Conservation (phyloP, 2,113 vertebrate genomes). For the Notechis scutatus region DNA sequence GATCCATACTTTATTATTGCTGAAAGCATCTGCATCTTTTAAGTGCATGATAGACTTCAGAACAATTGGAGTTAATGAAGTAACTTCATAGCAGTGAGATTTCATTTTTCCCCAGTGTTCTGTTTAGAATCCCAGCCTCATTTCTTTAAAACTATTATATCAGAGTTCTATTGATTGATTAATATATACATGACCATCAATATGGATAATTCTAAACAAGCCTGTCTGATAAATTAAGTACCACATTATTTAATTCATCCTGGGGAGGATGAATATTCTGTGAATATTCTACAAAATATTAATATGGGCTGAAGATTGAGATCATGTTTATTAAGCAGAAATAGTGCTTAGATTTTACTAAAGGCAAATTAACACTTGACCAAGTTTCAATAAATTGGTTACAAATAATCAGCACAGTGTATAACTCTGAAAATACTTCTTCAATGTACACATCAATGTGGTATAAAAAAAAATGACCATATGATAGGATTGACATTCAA, state of each 20-base stretch:
- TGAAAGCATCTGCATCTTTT: slow-evolving; percentile 52
- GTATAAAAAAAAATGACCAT: background rate
- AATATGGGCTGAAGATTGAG: slow-evolving; percentile 4
- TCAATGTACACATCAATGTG: background rate
- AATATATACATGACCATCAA: background rate
- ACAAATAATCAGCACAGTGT: background rate
- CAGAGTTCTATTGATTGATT: slow-evolving; percentile 13
- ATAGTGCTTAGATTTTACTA: slow-evolving; percentile 62
- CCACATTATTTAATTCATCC: slow-evolving; percentile 48
- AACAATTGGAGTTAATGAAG: slow-evolving; percentile 45
- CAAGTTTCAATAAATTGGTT: background rate
- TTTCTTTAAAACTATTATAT: slow-evolving; percentile 45
- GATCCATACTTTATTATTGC: slow-evolving; percentile 28
- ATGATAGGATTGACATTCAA: background rate
- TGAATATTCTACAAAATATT: slow-evolving; percentile 40
- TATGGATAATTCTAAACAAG: slow-evolving; percentile 12
- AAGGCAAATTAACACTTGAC: slow-evolving; percentile 46
- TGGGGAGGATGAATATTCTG: slow-evolving; percentile 48
- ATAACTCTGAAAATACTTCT: background rate
- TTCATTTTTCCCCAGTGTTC: slow-evolving; percentile 48
- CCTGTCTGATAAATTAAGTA: slow-evolving; percentile 44
- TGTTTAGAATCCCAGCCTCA: slow-evolving; percentile 49
- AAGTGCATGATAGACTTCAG: slow-evolving; percentile 47
- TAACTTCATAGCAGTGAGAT: slow-evolving; percentile 35
- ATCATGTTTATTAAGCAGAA: slow-evolving; percentile 49